These are phyloP conservation scores for Halictus quadricinctus DNA, from an alignment of 2,888 invertebrate species.

Conservation along the genomic window DNA sequence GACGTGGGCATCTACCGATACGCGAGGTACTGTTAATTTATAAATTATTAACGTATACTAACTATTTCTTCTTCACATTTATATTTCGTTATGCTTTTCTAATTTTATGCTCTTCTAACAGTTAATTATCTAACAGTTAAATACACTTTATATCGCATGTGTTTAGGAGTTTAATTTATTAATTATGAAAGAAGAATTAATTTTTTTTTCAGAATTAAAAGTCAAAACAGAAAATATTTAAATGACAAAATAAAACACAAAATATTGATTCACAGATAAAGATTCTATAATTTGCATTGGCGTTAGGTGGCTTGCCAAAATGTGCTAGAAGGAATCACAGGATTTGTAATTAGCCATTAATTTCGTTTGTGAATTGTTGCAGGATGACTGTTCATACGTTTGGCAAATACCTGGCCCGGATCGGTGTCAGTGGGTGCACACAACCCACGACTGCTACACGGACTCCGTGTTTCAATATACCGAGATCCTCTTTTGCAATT, in stretches of 20 bases:
- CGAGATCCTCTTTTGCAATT: conserved; percentile 79
- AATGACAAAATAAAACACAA: too few relatives aligned
- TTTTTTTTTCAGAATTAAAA: too few relatives aligned
- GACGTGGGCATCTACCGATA: conserved; percentile 59
- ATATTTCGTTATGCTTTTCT: background rate
- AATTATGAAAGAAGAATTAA: too few relatives aligned
- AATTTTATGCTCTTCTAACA: too few relatives aligned
- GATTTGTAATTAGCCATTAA: background rate
- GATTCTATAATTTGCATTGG: too few relatives aligned
- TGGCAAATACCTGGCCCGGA: conserved; percentile 73
- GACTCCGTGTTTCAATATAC: conserved; percentile 79
- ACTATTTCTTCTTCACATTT: background rate
- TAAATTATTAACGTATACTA: too few relatives aligned
- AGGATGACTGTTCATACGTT: conserved; percentile 80
- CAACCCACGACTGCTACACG: conserved; percentile 75
- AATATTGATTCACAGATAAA: too few relatives aligned
- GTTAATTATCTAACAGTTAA: too few relatives aligned
- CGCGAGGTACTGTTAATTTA: conserved; percentile 45
- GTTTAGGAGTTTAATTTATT: too few relatives aligned
- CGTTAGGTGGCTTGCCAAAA: too few relatives aligned
- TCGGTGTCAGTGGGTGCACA: conserved; percentile 80
- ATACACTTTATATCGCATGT: too few relatives aligned
- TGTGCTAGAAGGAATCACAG: background rate
- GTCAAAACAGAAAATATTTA: too few relatives aligned
- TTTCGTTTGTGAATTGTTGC: background rate